Conservation (phyloP, 2,113 vertebrate genomes). For the Noctilio leporinus region DNA sequence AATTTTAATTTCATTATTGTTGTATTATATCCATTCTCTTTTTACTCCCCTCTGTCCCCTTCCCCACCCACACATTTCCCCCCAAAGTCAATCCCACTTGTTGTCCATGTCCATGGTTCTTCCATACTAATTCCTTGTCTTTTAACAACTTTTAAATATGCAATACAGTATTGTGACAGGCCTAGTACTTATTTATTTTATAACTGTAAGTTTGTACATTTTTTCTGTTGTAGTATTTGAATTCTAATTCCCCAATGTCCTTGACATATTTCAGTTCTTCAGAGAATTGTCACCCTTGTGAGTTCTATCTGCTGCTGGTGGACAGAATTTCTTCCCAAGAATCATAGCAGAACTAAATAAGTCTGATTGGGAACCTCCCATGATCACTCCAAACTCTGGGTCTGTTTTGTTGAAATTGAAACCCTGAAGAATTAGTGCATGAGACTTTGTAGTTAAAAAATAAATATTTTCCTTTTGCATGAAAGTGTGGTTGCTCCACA, state of each 20-base stretch:
- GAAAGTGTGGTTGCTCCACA: background rate
- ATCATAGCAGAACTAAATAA: background rate
- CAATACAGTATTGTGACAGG: background rate
- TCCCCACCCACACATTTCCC: too few relatives aligned
- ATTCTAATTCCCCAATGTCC: background rate
- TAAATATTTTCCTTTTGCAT: slow-evolving; percentile 17
- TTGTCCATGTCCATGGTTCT: too few relatives aligned
- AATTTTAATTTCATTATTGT: too few relatives aligned
- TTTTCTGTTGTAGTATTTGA: background rate
- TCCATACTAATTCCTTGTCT: too few relatives aligned
- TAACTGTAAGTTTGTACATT: background rate
- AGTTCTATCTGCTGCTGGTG: background rate
- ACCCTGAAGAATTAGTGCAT: background rate
- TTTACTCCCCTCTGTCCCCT: too few relatives aligned
- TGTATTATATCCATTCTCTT: too few relatives aligned
- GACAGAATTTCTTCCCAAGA: background rate
- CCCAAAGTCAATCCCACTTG: too few relatives aligned
- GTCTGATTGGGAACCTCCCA: background rate
- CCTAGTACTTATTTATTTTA: background rate
- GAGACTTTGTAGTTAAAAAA: background rate
- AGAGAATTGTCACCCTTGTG: background rate
- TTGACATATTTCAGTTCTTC: background rate
- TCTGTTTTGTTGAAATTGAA: slow-evolving; percentile 48
- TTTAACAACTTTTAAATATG: background rate
- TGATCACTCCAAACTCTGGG: background rate